Evolutionary conservation across 2,797 vertebrate genomes (phyloP).

Genomic region (Distichodus sexfasciatus): DNA sequence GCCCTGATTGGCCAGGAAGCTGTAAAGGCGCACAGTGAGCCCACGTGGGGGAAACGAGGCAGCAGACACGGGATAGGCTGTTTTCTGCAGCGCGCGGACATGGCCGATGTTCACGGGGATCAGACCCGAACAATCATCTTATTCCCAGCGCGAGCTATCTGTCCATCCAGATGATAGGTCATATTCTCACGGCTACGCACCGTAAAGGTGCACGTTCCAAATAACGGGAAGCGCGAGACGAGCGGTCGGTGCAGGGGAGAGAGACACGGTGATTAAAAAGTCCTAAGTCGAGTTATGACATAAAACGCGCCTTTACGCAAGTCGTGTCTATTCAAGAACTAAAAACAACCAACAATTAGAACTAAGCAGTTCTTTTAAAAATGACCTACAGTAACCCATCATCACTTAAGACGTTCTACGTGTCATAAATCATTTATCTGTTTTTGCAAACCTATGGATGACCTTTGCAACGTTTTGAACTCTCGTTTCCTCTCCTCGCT

Average conservation of each 20-base stretch:
- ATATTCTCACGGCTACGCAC: constrained; percentile 51
- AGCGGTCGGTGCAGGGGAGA: neutral
- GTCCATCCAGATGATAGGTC: constrained; percentile 58
- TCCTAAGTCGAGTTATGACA: no score
- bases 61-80: constrained; percentile 69
- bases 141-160: constrained; percentile 55
- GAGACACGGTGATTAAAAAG: no score
- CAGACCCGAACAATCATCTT: constrained; percentile 75
- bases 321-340: no score
- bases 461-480: no score
- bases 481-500: neutral
- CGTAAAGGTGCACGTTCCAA: constrained; percentile 49
- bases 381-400: no score
- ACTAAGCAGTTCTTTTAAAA: no score
- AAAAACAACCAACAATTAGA: no score
- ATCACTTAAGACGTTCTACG: no score
- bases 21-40: constrained; percentile 64
- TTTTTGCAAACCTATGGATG: no score
- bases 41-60: constrained; percentile 74
- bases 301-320: no score
- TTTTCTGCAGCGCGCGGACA: constrained; percentile 66
- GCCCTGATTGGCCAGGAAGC: constrained; percentile 61
- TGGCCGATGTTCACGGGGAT: constrained; percentile 74
- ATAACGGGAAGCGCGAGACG: neutral
- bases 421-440: no score